Evolutionary conservation across 2,888 invertebrate species (phyloP), one percentile per base, ranked within the genome.

Genomic region (Octonoba sinensis): DNA sequence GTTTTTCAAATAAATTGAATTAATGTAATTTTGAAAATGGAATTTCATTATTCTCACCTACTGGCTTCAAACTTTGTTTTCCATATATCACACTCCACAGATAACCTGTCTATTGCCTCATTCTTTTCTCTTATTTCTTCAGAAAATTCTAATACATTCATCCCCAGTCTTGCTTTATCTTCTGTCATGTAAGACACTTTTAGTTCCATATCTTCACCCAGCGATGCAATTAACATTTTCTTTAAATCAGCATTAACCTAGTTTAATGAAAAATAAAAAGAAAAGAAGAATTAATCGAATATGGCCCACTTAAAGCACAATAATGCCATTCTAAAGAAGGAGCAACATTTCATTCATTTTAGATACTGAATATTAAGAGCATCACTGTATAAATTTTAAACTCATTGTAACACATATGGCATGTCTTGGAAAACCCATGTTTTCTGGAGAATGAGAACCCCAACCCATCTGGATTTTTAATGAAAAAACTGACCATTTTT

Each of bases 71-170:
- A 98, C 91, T 97, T 98, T 88, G 96, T 96, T 84, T 96, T 92
- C 97, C 97, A 98, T 67, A 97, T 96, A 90, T 98, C 97, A 88
- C 96, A 96, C 87, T 97, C 96, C 0, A 97, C 96, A 20, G 95
- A 94, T 51, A 97, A 89, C 91, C 94, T 95, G 88, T 98, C 97
- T 3, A 96, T 94, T 90, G 96, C 95, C 88, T 97, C 97, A 90
- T 95, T 95, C 89, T 96, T 89, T 36, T 88, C 87, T 16, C 86
- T 83, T 72, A 96, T 90, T 88, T 95, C 93, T 88, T 95, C 93
- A 24, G 95, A 94, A 46, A 95, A 96, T 87, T 93, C 95, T 11
- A 96, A 90, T 64, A 97, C 90, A 65, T 96, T 96, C 87, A 93
- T 90, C 0, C 96, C 95, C 85, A 97, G 90, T 86, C 95, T 94